A percentile compares a stretch with the other conserved stretches of the same genome.
phyloP scores from a whole-genome alignment of 1,140 invertebrate species.

The Platyscapa corneri region DNA sequence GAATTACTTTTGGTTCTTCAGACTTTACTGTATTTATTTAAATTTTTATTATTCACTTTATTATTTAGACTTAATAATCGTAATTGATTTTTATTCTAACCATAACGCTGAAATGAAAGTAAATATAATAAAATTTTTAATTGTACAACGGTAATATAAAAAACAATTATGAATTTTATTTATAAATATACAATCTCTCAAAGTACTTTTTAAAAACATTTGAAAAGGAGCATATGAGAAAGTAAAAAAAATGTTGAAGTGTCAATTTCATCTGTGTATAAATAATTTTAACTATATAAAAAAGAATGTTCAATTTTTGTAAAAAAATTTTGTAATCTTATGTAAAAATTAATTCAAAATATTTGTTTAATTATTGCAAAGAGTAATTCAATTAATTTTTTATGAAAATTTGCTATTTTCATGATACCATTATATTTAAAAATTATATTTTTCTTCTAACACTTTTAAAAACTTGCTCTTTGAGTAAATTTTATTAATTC shows the following conservation, averaged over 20 bases:
- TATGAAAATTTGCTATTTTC: neutral
- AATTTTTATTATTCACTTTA: too few species aligned
- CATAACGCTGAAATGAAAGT: neutral
- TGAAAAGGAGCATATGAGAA: neutral
- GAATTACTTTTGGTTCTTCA: neutral
- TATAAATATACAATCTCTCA: neutral
- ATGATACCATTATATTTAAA: too few species aligned
- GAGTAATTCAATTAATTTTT: neutral
- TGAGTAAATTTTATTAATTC: slow-evolving; percentile 10
- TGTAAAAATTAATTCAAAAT: neutral
- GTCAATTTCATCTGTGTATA: slow-evolving; percentile 37
- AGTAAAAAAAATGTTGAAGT: neutral
- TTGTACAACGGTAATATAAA: neutral
- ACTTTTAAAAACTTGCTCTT: neutral
- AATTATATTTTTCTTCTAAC: neutral
- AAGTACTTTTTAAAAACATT: slow-evolving; percentile 15
- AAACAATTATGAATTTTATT: neutral
- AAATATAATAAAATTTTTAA: neutral
- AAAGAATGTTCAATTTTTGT: slow-evolving; percentile 24
- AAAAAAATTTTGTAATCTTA: neutral
- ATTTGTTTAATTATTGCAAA: neutral
- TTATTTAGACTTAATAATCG: neutral
- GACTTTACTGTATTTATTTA: too few species aligned
- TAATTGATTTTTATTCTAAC: neutral
- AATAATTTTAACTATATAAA: slow-evolving; percentile 10